These are phyloP conservation scores for Phalacrocorax aristotelis DNA, from an alignment of 2,113 vertebrate genomes.

Conservation along the genomic window DNA sequence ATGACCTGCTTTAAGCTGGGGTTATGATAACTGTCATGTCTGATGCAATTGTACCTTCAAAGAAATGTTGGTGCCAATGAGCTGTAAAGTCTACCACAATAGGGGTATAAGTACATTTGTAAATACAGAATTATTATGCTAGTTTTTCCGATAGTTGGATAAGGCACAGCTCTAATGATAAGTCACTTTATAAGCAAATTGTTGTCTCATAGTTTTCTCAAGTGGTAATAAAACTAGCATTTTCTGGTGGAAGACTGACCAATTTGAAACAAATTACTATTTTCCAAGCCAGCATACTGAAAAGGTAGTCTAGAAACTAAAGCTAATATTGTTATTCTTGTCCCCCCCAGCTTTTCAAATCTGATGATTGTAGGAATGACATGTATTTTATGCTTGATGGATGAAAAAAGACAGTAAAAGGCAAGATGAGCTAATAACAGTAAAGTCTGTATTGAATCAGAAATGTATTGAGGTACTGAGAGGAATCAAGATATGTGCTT, in stretches of 20 bases:
- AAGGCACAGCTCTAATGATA: background rate
- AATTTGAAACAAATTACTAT: background rate
- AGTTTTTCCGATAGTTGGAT: background rate
- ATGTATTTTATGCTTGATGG: conserved; percentile 77
- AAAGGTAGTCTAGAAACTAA: background rate
- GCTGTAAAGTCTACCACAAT: background rate
- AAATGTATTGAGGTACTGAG: conserved; percentile 76
- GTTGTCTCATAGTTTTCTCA: background rate
- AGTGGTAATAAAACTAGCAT: background rate
- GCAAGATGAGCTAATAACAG: conserved; percentile 78
- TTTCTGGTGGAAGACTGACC: background rate
- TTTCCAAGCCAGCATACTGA: background rate
- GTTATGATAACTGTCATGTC: background rate
- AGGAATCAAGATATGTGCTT: conserved; percentile 80
- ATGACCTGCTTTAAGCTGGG: background rate
- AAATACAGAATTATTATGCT: background rate
- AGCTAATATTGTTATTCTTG: background rate
- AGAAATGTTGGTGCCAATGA: background rate
- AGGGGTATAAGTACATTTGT: background rate
- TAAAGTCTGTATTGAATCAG: conserved; percentile 77
- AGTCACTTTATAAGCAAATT: conserved; percentile 7
- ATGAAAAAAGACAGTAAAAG: conserved; percentile 78
- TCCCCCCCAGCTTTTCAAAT: background rate
- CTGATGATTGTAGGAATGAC: conserved; percentile 59
- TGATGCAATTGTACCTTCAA: background rate